Base-by-base conservation (phyloP, 2,113 vertebrate species). In the Suncus etruscus region DNA sequence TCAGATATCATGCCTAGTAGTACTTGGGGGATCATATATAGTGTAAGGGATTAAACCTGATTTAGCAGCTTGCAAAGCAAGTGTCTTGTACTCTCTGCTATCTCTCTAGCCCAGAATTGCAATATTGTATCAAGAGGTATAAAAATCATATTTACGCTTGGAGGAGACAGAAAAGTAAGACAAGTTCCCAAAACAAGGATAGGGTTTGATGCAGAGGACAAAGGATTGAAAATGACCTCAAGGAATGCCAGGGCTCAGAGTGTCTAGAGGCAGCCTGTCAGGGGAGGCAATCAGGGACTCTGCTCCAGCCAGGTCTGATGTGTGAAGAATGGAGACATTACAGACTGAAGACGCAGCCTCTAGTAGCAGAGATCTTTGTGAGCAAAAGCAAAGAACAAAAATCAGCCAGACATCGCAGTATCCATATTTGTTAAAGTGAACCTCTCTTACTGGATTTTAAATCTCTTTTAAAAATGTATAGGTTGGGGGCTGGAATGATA, bases 401-500 rank as follows among this genome's bases (percentile, higher is more conserved):
- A 66, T n/a, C 48, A 20, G 39, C 61, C 8, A 72, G 48, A 39
- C 68, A 70, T 0, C 11, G n/a, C 31, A 32, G 47, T 68, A 76
- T 29, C 73, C 47, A 14, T 48, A 72, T 90, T 88, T 88, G 86
- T 78, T 91, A 81, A 87, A 75, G 85, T 6, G 27, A 54, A 74
- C 58, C 94, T 82, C 77, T 89, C 72, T 90, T 47, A 31, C 74
- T 91, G 90, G 69, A 89, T 86, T 93, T 72, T 29, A 31, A 93
- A 83, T 76, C 48, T 90, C 86, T 80, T 90, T 93, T 76, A 70
- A 87, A 95, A 88, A 90, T 83, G 91, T 95, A 95, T 73, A 95
- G 51, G 11, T 54, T 15, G 15, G 51, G 51, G 51, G 15, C 51
- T 15, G 15, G 4, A 54, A 15, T 54, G 51, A 54, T 54, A 54